Percentiles rank a stretch among this genome's conserved stretches.
These are phyloP conservation scores for Nebria ingens DNA, from an alignment of 1,140 invertebrate species.

Conservation along the genomic window DNA sequence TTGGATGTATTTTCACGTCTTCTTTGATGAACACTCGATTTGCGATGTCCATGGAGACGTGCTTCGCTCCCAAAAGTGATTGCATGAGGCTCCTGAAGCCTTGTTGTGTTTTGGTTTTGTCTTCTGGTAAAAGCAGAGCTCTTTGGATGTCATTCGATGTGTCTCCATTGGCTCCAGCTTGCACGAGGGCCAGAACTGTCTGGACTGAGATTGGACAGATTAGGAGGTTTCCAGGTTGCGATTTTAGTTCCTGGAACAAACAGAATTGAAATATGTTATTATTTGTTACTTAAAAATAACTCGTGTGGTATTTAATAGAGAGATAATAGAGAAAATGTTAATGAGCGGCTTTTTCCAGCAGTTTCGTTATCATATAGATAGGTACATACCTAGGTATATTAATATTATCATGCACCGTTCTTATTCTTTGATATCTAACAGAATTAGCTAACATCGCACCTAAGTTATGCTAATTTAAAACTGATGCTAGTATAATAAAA, in stretches of 20 bases:
- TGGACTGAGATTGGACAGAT: constrained; percentile 35
- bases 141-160: constrained; percentile 42
- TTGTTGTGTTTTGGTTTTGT: constrained; percentile 22
- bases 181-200: constrained; percentile 32
- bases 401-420: too few relatives aligned
- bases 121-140: constrained; percentile 18
- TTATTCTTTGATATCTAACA: too few relatives aligned
- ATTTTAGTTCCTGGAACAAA: constrained; percentile 21
- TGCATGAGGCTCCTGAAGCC: constrained; percentile 21
- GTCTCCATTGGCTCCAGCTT: constrained; percentile 39
- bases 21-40: constrained; percentile 48
- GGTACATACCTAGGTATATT: too few relatives aligned
- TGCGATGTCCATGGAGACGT: constrained; percentile 41
- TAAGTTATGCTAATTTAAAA: too few relatives aligned
- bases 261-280: background rate
- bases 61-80: constrained; percentile 14
- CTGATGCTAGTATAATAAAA: too few relatives aligned
- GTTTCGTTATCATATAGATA: too few relatives aligned
- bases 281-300: background rate
- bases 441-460: too few relatives aligned
- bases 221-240: constrained; percentile 28
- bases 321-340: too few relatives aligned
- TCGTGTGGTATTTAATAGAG: too few relatives aligned
- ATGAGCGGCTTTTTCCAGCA: too few relatives aligned
- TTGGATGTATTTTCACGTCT: constrained; percentile 28